Conservation (phyloP, 2,888 invertebrate species). For the Agonopterix arenella region DNA sequence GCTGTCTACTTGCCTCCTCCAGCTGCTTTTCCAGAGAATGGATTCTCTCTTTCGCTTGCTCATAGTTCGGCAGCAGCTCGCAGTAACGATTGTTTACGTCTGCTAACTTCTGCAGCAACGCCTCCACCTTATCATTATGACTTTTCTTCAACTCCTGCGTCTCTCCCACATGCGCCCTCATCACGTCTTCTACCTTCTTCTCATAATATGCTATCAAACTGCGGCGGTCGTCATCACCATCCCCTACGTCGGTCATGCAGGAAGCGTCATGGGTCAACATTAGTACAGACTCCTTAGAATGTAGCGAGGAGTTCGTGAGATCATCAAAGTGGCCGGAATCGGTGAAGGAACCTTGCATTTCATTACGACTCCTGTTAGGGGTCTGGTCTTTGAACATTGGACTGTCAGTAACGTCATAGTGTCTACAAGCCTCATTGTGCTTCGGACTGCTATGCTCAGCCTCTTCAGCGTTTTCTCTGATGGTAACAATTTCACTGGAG, state of each 20-base stretch:
- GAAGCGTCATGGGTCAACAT: slow-evolving; percentile 74
- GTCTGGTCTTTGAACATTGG: slow-evolving; percentile 65
- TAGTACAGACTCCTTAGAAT: slow-evolving; percentile 84
- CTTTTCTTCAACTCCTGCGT: slow-evolving; percentile 86
- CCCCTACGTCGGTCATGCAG: slow-evolving; percentile 69
- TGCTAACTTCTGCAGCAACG: slow-evolving; percentile 82
- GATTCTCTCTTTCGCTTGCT: slow-evolving; percentile 83
- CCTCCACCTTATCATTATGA: slow-evolving; percentile 88
- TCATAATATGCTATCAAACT: slow-evolving; percentile 84
- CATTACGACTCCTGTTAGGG: slow-evolving; percentile 67
- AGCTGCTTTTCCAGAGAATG: slow-evolving; percentile 83
- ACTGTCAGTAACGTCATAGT: slow-evolving; percentile 68
- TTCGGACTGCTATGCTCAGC: slow-evolving; percentile 50
- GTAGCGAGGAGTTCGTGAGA: slow-evolving; percentile 84
- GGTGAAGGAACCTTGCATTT: slow-evolving; percentile 86
- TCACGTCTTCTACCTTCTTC: slow-evolving; percentile 84
- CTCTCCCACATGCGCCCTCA: slow-evolving; percentile 76
- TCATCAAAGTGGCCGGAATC: slow-evolving; percentile 94
- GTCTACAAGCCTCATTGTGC: slow-evolving; percentile 50
- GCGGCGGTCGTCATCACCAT: slow-evolving; percentile 80
- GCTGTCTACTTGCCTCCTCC: slow-evolving; percentile 81
- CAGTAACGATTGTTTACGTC: slow-evolving; percentile 88
- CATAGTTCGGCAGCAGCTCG: slow-evolving; percentile 84
- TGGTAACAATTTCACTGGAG: slow-evolving; percentile 84
- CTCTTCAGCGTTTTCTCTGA: slow-evolving; percentile 80